Conservation (phyloP, 2,888 invertebrate genomes). For the Drosophila siamana region DNA sequence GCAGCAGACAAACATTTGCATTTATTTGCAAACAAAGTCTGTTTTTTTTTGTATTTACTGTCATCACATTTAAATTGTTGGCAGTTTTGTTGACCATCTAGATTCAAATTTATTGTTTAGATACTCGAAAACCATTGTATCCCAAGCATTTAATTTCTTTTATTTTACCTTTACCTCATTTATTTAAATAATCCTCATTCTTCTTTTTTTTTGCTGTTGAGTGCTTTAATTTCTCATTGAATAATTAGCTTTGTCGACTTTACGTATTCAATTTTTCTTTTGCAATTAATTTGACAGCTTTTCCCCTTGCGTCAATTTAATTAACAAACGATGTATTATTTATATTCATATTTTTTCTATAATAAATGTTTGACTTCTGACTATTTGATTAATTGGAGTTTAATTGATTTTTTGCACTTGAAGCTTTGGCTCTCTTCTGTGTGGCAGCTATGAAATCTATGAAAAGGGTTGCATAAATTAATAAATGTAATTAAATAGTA, state of each 20-base stretch:
- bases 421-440: neutral
- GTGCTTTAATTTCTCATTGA: too few species aligned
- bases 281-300: neutral
- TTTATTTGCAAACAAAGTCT: slow-evolving; percentile 31
- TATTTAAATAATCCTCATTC: too few species aligned
- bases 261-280: neutral
- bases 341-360: slow-evolving; percentile 6
- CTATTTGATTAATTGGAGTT: slow-evolving; percentile 56
- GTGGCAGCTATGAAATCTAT: neutral
- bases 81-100: neutral
- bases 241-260: neutral
- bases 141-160: neutral
- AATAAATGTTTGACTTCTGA: slow-evolving; percentile 14
- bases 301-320: neutral
- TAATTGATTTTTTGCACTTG: slow-evolving; percentile 43
- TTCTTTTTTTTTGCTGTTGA: neutral
- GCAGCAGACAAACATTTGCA: slow-evolving; percentile 38
- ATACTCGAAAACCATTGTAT: neutral
- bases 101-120: slow-evolving; percentile 1
- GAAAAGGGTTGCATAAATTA: slow-evolving; percentile 1
- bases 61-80: slow-evolving; percentile 4
- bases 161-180: neutral
- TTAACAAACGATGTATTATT: slow-evolving; percentile 33
- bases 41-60: neutral
- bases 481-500: neutral